Conservation (phyloP, 2,888 invertebrate genomes). For the Leptodirus hochenwartii region DNA sequence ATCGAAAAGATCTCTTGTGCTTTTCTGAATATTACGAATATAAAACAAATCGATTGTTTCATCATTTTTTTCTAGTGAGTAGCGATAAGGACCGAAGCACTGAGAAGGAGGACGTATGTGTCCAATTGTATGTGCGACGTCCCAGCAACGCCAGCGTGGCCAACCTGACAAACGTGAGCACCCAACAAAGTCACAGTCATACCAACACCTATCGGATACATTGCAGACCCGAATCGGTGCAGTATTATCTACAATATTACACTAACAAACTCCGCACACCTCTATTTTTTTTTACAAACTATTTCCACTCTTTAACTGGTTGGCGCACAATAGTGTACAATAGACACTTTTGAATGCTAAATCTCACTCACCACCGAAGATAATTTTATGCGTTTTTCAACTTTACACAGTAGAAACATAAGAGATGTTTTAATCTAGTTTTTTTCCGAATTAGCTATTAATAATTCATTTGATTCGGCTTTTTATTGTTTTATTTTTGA, state of each 20-base stretch:
- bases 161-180: constrained; percentile 44
- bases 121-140: constrained; percentile 16
- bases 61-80: too few relatives aligned
- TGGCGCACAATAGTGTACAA: background rate
- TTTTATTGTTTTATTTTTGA: too few relatives aligned
- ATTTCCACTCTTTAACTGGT: background rate
- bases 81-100: constrained; percentile 21
- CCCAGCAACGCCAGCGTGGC: constrained; percentile 35
- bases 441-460: too few relatives aligned
- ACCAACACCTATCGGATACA: constrained; percentile 9
- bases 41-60: too few relatives aligned
- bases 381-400: too few relatives aligned
- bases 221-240: constrained; percentile 28
- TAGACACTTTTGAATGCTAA: background rate
- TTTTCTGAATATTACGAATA: too few relatives aligned
- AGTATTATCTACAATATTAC: constrained; percentile 13
- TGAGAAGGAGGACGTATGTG: constrained; percentile 17
- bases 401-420: too few relatives aligned
- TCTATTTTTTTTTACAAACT: constrained; percentile 5
- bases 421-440: too few relatives aligned
- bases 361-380: too few relatives aligned
- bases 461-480: too few relatives aligned
- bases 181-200: constrained; percentile 9
- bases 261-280: too few relatives aligned
- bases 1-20: too few relatives aligned